Evolutionary conservation across 30 jellyfish, hydroid and myxozoan genomes (phyloP).

Genomic region (Chrysaora quinquecirrha): DNA sequence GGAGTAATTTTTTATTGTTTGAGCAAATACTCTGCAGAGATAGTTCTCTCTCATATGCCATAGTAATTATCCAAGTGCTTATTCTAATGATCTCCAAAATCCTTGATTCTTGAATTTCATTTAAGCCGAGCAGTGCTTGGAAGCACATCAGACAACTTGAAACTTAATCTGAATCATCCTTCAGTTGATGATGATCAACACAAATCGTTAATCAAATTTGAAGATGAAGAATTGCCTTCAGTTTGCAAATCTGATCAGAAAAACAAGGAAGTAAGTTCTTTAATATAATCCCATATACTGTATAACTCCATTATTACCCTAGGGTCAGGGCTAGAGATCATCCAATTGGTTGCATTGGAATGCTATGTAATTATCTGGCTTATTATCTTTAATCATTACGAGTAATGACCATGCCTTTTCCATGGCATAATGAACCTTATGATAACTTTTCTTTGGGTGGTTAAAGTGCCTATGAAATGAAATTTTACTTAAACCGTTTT

Average conservation of each 20-base stretch:
- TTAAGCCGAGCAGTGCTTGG: slow-evolving; percentile 65
- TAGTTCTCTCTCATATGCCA: too few relatives aligned
- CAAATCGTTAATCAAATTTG: neutral
- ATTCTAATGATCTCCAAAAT: too few relatives aligned
- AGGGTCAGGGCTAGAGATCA: neutral
- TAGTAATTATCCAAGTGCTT: too few relatives aligned
- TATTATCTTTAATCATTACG: neutral
- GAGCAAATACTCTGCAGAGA: too few relatives aligned
- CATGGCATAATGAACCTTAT: neutral
- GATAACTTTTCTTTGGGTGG: neutral
- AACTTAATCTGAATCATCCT: neutral
- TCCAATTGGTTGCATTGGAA: neutral
- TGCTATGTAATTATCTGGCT: neutral
- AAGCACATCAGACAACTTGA: neutral
- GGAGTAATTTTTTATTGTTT: too few relatives aligned
- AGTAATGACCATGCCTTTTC: neutral
- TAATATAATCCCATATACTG: neutral
- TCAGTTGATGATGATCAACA: neutral
- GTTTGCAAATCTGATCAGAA: neutral
- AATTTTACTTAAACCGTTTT: too few relatives aligned
- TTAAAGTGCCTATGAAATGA: too few relatives aligned
- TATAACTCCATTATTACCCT: too few relatives aligned
- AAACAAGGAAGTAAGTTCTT: slow-evolving; percentile 6
- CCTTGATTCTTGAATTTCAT: too few relatives aligned
- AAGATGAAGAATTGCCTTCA: neutral